phyloP scores from a whole-genome alignment of 64 coral and sea anemone species.

The Hydrozoanthus tunicans region DNA sequence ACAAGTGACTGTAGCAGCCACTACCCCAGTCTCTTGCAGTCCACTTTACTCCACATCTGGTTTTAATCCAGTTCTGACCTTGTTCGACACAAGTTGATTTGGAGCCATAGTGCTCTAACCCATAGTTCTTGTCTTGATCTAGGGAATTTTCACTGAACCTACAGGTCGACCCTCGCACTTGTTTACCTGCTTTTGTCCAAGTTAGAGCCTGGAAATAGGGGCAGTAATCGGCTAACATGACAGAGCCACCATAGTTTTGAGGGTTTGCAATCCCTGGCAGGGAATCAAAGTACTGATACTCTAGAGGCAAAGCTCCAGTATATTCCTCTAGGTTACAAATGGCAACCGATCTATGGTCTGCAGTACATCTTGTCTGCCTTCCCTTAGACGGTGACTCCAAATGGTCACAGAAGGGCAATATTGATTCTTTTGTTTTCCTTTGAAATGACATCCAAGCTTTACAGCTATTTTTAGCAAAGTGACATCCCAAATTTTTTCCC shows the following conservation, averaged over 20 bases:
- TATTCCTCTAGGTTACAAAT: conserved; percentile 85
- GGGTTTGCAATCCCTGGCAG: conserved; percentile 45
- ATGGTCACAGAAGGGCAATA: conserved; percentile 78
- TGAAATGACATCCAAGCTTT: conserved; percentile 89
- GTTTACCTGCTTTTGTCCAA: conserved; percentile 71
- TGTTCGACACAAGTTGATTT: conserved; percentile 77
- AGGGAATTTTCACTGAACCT: conserved; percentile 55
- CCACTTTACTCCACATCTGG: conserved; percentile 66
- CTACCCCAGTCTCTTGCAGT: conserved; percentile 84
- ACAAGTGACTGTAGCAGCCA: conserved; percentile 82
- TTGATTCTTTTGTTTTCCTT: conserved; percentile 35
- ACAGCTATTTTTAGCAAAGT: conserved; percentile 94
- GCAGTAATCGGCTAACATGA: conserved; percentile 86
- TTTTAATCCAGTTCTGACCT: conserved; percentile 69
- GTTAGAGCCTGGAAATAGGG: conserved; percentile 86
- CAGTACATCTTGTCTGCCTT: conserved; percentile 66
- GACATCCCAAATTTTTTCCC: conserved; percentile 90
- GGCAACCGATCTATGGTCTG: conserved; percentile 73
- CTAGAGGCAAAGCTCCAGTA: conserved; percentile 50
- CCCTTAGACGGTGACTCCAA: conserved; percentile 4
- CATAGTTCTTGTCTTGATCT: conserved; percentile 73
- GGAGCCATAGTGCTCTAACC: conserved; percentile 70
- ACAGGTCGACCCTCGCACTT: conserved; percentile 74
- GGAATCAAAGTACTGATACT: conserved; percentile 93
- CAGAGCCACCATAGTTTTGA: conserved; percentile 80